Conservation (phyloP, 2,888 invertebrate species). For the Lepidochitona cinerea region DNA sequence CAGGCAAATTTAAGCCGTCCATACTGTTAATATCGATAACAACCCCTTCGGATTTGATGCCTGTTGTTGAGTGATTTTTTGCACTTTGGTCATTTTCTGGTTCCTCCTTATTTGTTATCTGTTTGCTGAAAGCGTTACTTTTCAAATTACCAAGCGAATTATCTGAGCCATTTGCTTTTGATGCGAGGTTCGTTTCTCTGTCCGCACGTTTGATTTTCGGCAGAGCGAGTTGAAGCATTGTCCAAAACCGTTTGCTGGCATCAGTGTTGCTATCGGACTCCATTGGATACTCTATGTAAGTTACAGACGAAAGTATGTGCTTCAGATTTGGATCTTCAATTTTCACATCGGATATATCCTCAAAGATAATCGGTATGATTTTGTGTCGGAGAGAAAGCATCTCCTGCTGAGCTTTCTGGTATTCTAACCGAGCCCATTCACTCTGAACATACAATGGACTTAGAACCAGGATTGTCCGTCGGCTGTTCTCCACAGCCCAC, state of each 20-base stretch:
- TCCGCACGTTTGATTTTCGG: too few species aligned
- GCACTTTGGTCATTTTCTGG: too few species aligned
- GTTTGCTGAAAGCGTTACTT: too few species aligned
- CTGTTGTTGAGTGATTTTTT: too few species aligned
- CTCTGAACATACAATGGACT: slow-evolving; percentile 47
- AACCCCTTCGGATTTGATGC: too few species aligned
- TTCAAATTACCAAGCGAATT: too few species aligned
- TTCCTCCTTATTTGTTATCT: too few species aligned
- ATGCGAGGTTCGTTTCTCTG: too few species aligned
- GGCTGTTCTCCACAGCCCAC: slow-evolving; percentile 48
- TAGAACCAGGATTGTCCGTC: slow-evolving; percentile 50
- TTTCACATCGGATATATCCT: not conserved
- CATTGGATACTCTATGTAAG: not conserved
- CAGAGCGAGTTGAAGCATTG: not conserved
- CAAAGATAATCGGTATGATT: slow-evolving; percentile 40
- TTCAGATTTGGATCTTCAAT: slow-evolving; percentile 2
- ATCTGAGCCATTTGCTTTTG: too few species aligned
- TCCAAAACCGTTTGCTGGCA: not conserved
- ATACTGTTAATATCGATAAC: too few species aligned
- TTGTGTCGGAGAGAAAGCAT: slow-evolving; percentile 56
- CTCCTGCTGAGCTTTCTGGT: slow-evolving; percentile 59
- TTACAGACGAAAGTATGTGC: slow-evolving; percentile 1
- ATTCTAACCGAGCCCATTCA: slow-evolving; percentile 58
- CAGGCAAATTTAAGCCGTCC: too few species aligned
- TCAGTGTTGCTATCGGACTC: not conserved